Percentiles rank a stretch among this genome's conserved stretches.
Evolutionary conservation across 2,113 vertebrate species (phyloP).

Genomic region (Halcyon malimbica): DNA sequence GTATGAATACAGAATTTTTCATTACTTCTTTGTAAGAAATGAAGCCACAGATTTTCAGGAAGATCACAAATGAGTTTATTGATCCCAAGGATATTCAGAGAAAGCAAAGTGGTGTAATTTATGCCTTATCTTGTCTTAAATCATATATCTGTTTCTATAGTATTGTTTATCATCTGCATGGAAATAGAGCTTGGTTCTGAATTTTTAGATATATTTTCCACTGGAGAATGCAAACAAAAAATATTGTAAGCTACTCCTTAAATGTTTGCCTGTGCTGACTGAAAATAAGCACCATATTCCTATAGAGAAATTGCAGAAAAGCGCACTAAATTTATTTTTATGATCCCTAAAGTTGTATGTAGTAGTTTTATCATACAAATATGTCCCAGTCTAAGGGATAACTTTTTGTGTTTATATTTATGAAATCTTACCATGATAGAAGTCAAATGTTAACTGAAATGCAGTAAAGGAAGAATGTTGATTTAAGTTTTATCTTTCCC

Average conservation of each 20-base stretch:
- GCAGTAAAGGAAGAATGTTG: neutral
- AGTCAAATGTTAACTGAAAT: neutral
- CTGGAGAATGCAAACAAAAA: neutral
- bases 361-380: neutral
- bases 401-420: neutral
- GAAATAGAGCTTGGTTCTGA: neutral
- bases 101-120: neutral
- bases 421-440: neutral
- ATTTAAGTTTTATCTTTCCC: neutral
- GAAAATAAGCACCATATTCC: neutral
- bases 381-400: neutral
- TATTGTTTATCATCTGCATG: neutral
- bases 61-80: neutral
- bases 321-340: neutral
- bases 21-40: neutral
- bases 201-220: neutral
- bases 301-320: neutral
- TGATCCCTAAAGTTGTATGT: neutral
- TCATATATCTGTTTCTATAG: neutral
- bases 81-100: neutral
- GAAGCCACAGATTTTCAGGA: neutral
- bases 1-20: neutral
- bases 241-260: neutral
- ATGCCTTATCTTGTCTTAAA: neutral
- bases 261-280: neutral